Base-by-base conservation (phyloP, 1,140 invertebrate genomes). In the Cotesia chilonis region DNA sequence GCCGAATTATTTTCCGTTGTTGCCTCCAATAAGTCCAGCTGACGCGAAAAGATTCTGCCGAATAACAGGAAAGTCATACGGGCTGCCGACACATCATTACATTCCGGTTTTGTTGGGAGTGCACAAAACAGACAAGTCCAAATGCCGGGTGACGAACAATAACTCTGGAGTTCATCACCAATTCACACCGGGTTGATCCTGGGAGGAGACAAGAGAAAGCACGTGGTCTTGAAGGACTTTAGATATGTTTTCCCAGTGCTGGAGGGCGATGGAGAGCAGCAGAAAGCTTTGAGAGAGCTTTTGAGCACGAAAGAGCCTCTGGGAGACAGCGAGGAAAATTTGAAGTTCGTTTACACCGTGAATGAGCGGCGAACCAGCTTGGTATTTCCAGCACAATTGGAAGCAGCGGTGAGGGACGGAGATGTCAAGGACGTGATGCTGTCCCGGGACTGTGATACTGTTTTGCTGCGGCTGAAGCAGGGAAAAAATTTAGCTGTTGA, bases 21-120 rank as follows among this genome's bases (percentile, higher is more conserved):
- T 95, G 37, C 93, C 93, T 14, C 92, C 93, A 0, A 92, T 94
- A 69, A 94, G 93, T 63, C 93, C 94, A 3, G 92, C 92, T 2
- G 93, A 94, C 77, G 94, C 93, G 1, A 91, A 93, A 80, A 88
- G 92, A 70, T 92, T 92, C 76, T 94, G 94, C 80, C 89, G 92
- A 74, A 94, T 95, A 71, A 95, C 94, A 0, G 93, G 93, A 51
- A 94, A 94, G 84, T 93, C 94, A 9, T 92, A 92, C 66, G 92
- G 92, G 17, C 81, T 92, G 69, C 91, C 91, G 4, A 89, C 89
- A n/a, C 92, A 93, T 81, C 92, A 94, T 83, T 94, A 93, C 89
- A 92, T 93, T 86, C 93, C 93, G 76, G 92, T 93, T 37, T 80
- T 93, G 28, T 85, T 92, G 35, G 89, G 90, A 63, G 86, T 91